Conservation (phyloP, 92 coral and sea anemone species). For the Isaurus tuberculatus region DNA sequence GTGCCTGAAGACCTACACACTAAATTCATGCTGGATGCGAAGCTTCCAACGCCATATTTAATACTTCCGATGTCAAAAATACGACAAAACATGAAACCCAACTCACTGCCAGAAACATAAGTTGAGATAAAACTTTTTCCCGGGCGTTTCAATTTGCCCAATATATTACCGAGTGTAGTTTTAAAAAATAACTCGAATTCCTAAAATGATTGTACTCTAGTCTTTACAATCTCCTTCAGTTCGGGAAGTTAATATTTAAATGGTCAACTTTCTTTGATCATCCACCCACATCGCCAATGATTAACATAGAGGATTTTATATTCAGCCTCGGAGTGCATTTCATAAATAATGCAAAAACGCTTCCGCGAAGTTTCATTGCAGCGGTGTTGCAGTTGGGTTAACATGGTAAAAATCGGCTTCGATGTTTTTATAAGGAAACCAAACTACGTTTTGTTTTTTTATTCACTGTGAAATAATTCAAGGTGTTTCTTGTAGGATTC, state of each 20-base stretch:
- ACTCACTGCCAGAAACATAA: not conserved
- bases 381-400: slow-evolving; percentile 27
- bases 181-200: slow-evolving; percentile 31
- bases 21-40: not conserved
- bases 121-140: not conserved
- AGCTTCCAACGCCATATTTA: not conserved
- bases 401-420: not conserved
- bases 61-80: not conserved
- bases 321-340: slow-evolving; percentile 74
- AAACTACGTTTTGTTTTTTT: not conserved
- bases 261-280: slow-evolving; percentile 66
- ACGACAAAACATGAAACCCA: not conserved
- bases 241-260: slow-evolving; percentile 86
- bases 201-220: slow-evolving; percentile 61
- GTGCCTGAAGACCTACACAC: not conserved
- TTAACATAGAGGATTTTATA: slow-evolving; percentile 82
- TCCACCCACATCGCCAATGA: slow-evolving; percentile 83
- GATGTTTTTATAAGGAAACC: not conserved
- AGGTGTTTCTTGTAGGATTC: slow-evolving; percentile 7
- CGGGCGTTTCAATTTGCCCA: not conserved
- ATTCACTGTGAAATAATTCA: not conserved
- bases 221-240: slow-evolving; percentile 9
- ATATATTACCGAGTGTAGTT: slow-evolving; percentile 3
- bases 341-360: slow-evolving; percentile 90
- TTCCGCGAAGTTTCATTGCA: slow-evolving; percentile 42